phyloP scores from a whole-genome alignment of 2,888 invertebrate genomes.

The Antheraea assamensis region DNA sequence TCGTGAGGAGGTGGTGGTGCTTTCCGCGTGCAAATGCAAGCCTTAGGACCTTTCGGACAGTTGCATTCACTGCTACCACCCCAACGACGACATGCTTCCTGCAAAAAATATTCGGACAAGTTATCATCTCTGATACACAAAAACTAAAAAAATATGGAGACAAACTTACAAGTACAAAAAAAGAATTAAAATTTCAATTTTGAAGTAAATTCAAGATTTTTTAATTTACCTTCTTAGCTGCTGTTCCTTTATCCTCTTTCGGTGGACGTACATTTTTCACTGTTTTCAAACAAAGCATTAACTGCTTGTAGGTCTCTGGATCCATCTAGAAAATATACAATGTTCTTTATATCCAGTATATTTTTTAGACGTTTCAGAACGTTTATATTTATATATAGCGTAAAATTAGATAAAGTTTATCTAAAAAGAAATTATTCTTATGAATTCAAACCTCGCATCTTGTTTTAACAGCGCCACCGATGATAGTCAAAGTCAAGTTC shows the following conservation, averaged over 20 bases:
- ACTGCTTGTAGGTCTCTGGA: constrained; percentile 58
- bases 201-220: constrained; percentile 2
- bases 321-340: constrained; percentile 59
- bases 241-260: constrained; percentile 57
- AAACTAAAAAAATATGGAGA: not conserved
- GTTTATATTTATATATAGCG: no score
- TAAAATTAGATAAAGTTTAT: no score
- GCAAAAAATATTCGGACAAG: constrained; percentile 8
- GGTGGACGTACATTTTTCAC: constrained; percentile 44
- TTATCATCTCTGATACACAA: not conserved
- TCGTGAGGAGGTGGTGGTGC: constrained; percentile 48
- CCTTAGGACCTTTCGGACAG: constrained; percentile 65
- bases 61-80: constrained; percentile 60
- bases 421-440: not conserved
- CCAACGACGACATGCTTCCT: constrained; percentile 68
- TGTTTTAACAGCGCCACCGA: constrained; percentile 75
- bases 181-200: not conserved
- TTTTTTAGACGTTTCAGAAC: constrained; percentile 2
- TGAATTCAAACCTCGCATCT: constrained; percentile 63
- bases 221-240: constrained; percentile 55
- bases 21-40: constrained; percentile 55
- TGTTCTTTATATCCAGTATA: not conserved
- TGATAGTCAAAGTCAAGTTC: constrained; percentile 69
- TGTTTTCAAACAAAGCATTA: constrained; percentile 66
- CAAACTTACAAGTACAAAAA: not conserved